Conservation (phyloP, 2,113 vertebrate genomes). For the Nyctereutes procyonoides region DNA sequence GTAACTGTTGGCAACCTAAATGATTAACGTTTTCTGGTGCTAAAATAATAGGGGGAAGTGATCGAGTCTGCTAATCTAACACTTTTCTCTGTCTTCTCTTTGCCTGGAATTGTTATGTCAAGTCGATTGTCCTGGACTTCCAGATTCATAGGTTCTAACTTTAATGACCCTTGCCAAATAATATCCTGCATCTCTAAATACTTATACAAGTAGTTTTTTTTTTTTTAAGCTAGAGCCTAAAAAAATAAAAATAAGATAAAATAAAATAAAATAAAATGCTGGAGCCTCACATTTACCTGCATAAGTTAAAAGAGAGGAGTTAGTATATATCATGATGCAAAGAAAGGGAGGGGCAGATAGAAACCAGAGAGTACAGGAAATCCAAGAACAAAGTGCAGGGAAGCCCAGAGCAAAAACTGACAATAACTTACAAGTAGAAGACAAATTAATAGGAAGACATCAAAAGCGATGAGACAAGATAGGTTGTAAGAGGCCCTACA, state of each 20-base stretch:
- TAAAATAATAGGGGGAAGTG: neutral
- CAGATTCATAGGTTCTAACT: neutral
- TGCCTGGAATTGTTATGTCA: neutral
- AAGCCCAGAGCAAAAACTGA: neutral
- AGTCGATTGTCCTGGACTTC: rapidly evolving
- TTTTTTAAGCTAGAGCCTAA: neutral
- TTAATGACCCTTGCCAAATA: neutral
- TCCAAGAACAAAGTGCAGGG: neutral
- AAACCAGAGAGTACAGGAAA: neutral
- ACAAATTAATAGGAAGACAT: slow-evolving; percentile 19
- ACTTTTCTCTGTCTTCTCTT: neutral
- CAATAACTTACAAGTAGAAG: neutral
- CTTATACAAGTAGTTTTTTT: neutral
- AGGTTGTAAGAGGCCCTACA: neutral
- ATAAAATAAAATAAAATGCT: neutral
- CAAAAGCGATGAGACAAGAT: neutral
- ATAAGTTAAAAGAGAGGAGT: neutral
- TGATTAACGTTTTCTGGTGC: neutral
- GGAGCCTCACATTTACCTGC: neutral
- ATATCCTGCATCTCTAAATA: neutral
- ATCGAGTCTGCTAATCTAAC: neutral
- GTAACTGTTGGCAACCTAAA: neutral
- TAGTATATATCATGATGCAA: neutral
- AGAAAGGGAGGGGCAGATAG: neutral
- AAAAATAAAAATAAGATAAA: too few relatives aligned